Conservation (phyloP, 92 coral and sea anemone genomes). For the Plumapathes pennacea region DNA sequence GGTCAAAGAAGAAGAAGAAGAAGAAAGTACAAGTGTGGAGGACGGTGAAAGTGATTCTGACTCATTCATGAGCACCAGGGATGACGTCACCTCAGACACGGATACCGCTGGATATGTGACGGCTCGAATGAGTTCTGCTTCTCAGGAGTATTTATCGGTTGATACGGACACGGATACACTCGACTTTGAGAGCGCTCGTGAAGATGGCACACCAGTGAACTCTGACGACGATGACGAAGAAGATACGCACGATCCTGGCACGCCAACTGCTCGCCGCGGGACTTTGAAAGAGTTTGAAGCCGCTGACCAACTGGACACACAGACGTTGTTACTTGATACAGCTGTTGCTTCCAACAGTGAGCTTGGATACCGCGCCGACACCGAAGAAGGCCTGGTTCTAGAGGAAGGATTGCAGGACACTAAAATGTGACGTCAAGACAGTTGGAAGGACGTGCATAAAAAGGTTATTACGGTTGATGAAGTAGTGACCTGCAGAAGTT, state of each 20-base stretch:
- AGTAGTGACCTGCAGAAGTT: too few species aligned
- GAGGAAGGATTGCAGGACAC: too few species aligned
- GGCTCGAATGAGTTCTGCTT: constrained; percentile 58
- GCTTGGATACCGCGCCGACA: constrained; percentile 76
- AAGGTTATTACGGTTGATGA: too few species aligned
- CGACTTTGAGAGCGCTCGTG: constrained; percentile 48
- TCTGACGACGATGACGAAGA: constrained; percentile 63
- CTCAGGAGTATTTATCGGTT: constrained; percentile 69
- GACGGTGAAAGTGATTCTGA: constrained; percentile 74
- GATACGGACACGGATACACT: constrained; percentile 43
- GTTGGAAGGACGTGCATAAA: too few species aligned
- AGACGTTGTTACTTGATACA: constrained; percentile 14
- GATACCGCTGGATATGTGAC: constrained; percentile 75
- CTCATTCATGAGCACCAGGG: constrained; percentile 84
- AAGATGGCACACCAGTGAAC: constrained; percentile 70
- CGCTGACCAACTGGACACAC: constrained; percentile 5
- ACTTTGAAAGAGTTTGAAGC: constrained; percentile 1
- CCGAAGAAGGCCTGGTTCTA: constrained; percentile 67
- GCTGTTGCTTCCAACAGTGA: constrained; percentile 58
- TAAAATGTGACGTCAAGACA: too few species aligned
- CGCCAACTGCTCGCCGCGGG: constrained; percentile 17
- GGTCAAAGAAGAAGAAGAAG: constrained; percentile 39
- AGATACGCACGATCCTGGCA: constrained; percentile 9
- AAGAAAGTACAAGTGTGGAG: constrained; percentile 9
- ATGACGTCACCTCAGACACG: constrained; percentile 81